Base-by-base conservation (phyloP, 2,888 invertebrate genomes). In the Doris montereyensis region DNA sequence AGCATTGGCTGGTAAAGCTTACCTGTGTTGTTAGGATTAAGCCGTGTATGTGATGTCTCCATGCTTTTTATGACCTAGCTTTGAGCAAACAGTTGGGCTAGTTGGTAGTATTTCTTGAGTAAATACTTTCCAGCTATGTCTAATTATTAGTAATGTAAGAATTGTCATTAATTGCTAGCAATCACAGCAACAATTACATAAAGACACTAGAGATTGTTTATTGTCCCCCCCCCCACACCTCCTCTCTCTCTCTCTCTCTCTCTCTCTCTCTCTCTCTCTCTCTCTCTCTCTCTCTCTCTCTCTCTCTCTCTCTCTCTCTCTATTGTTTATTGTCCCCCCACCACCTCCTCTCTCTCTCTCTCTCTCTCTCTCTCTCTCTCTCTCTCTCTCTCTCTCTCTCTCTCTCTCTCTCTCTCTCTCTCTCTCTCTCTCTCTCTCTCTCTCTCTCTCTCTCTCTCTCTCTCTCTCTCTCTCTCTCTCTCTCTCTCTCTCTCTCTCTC, bases 301-400 rank as follows among this genome's bases (percentile, higher is more conserved):
- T n/a, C 4, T 1, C 34, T 17, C 1, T 35, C 41, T 4, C 52
- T 21, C 4, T 21, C 24, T 4, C 24, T 35, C 21, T 24, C 52
- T 2, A 21, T 24, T 41, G 1, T 24, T n/a, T n/a, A 26, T 10
- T 57, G 24, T 28, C 24, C 58, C 57, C 26, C 26, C 30, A 26
- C 30, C 52, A 57, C 58, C 28, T n/a, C 58, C 73, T 73, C 30
- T 26, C n/a, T 26, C 28, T 28, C n/a, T 57, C 41, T 57, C 58
- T 57, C 73, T 73, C 57, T 57, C 28, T 57, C 52, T 73, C 2
- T 26, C 28, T 57, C 73, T 73, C 58, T 57, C 28, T 57, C 57
- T 57, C 58, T 13, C 28, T 57, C 73, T 57, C 58, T 26, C 58
- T 73, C 57, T 57, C 58, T 26, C 24, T 73, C 73, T 57, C 26